Conservation (phyloP, 2,797 vertebrate genomes). For the Cuculus canorus region DNA sequence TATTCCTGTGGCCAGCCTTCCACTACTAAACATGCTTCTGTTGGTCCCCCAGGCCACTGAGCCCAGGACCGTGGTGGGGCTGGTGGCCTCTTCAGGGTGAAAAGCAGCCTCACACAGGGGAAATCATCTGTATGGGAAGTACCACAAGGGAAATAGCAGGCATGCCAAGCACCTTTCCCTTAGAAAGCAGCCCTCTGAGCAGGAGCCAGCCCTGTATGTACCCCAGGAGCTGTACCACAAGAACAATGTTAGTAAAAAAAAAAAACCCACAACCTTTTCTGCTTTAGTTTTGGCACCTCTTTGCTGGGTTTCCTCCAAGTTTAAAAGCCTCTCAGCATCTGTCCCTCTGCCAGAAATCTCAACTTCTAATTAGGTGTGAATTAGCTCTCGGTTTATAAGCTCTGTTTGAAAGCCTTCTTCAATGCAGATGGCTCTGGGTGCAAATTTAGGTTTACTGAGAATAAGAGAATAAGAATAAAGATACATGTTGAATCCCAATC, state of each 20-base stretch:
- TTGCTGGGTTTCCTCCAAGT: not conserved
- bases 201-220: accelerated
- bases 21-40: not conserved
- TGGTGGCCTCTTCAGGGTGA: not conserved
- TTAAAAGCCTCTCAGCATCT: not conserved
- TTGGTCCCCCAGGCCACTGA: not conserved
- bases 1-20: not conserved
- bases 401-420: not conserved
- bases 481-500: not conserved
- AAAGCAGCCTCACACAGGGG: not conserved
- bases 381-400: slow-evolving; percentile 21
- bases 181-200: not conserved
- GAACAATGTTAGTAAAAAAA: not conserved
- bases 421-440: not conserved
- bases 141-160: not conserved
- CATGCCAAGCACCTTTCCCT: not conserved
- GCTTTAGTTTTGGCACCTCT: not conserved
- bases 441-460: not conserved
- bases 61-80: accelerated
- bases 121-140: not conserved
- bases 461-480: slow-evolving; percentile 52
- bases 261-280: not conserved
- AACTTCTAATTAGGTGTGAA: not conserved
- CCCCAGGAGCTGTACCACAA: not conserved
- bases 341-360: not conserved